These are phyloP conservation scores for Rhinolophus sinicus DNA, from an alignment of 2,113 vertebrate species.

Conservation along the genomic window DNA sequence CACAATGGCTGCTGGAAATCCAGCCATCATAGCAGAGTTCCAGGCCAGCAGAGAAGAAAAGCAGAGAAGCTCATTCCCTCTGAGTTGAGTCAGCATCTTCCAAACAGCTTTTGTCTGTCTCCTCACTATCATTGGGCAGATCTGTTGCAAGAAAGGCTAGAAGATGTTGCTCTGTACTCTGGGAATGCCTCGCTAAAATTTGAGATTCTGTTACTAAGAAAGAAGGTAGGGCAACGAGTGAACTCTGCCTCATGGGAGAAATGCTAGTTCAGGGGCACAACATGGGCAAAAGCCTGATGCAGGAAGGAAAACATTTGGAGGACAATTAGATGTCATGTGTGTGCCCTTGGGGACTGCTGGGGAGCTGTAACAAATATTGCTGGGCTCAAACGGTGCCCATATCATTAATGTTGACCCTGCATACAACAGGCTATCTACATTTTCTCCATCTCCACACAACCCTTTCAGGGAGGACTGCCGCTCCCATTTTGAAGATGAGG, in stretches of 20 bases:
- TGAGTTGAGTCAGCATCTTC: background rate
- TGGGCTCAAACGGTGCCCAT: accelerated
- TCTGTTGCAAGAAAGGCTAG: background rate
- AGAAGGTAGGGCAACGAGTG: background rate
- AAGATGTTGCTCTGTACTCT: background rate
- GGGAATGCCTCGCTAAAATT: background rate
- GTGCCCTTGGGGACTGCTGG: background rate
- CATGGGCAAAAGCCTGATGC: accelerated
- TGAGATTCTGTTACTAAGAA: background rate
- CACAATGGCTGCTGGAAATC: background rate
- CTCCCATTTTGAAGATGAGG: background rate
- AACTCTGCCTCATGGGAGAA: background rate
- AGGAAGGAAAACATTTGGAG: background rate
- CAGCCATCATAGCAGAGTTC: background rate
- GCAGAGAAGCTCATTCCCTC: background rate
- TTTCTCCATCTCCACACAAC: background rate
- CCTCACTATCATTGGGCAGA: background rate
- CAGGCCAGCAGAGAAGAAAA: background rate
- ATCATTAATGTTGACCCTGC: accelerated
- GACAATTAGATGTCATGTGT: accelerated
- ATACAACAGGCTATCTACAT: accelerated
- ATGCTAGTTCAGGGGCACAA: background rate
- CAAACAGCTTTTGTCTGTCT: background rate
- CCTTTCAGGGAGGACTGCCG: background rate
- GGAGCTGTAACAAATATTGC: accelerated